These are phyloP conservation scores for Drosophila lutescens DNA, from an alignment of 2,888 invertebrate genomes.

Conservation along the genomic window DNA sequence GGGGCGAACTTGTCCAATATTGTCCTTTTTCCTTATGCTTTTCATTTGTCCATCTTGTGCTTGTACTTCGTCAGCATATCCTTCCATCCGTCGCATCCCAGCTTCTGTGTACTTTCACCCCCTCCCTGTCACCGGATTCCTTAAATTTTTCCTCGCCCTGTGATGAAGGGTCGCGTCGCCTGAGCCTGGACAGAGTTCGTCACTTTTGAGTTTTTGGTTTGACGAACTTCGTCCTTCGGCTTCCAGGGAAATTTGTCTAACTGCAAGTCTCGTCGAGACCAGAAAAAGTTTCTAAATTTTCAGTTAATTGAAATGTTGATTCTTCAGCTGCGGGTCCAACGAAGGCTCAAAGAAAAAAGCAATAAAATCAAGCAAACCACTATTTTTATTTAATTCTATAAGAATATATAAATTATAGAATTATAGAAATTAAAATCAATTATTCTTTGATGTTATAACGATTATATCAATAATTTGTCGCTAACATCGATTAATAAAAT, in stretches of 20 bases:
- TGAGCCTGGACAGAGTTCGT: constrained; percentile 63
- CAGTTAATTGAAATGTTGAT: constrained; percentile 73
- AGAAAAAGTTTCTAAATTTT: constrained; percentile 60
- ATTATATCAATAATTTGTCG: no score
- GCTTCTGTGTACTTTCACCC: constrained; percentile 49
- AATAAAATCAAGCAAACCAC: not conserved
- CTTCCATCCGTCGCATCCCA: constrained; percentile 24
- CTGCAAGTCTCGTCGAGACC: constrained; percentile 20
- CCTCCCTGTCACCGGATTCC: constrained; percentile 22
- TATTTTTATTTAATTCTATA: no score
- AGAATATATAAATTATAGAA: no score
- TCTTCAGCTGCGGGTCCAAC: constrained; percentile 48
- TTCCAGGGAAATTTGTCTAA: constrained; percentile 23
- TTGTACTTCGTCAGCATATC: constrained; percentile 52
- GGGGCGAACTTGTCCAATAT: constrained; percentile 70
- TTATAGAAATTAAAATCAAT: no score
- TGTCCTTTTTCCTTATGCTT: constrained; percentile 78
- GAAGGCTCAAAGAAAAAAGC: not conserved
- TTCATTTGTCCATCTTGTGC: constrained; percentile 75
- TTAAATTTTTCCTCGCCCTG: constrained; percentile 34
- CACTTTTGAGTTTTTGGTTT: constrained; percentile 69
- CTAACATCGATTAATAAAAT: no score
- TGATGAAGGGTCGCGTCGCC: constrained; percentile 50
- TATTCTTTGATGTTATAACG: no score
- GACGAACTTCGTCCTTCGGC: constrained; percentile 64